Percentiles rank a stretch among this genome's conserved stretches.
phyloP scores from a whole-genome alignment of 2,888 invertebrate genomes.

The Endomychus coccineus region DNA sequence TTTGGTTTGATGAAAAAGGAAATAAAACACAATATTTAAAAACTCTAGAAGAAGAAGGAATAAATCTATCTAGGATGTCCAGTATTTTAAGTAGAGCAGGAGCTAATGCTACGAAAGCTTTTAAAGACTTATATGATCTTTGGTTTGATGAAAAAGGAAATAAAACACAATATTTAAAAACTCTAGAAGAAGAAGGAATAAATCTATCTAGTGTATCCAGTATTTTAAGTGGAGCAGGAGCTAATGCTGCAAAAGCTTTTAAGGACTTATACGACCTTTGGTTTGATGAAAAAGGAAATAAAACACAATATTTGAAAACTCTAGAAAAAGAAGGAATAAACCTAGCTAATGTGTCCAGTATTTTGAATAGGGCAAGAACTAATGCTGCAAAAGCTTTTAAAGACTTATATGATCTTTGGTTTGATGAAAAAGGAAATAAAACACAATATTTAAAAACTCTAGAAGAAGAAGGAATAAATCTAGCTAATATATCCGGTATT shows the following conservation, averaged over 20 bases:
- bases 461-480: constrained; percentile 28
- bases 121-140: constrained; percentile 11
- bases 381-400: constrained; percentile 28
- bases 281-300: constrained; percentile 17
- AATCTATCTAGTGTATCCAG: constrained; percentile 10
- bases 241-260: constrained; percentile 18
- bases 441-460: constrained; percentile 30
- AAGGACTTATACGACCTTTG: constrained; percentile 18
- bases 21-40: constrained; percentile 18
- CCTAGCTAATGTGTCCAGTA: constrained; percentile 16
- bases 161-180: constrained; percentile 4
- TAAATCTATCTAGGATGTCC: constrained; percentile 20
- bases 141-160: constrained; percentile 11
- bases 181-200: constrained; percentile 12
- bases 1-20: constrained; percentile 17
- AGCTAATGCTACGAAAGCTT: constrained; percentile 11
- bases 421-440: constrained; percentile 27
- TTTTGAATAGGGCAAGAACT: constrained; percentile 23
- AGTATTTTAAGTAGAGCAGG: constrained; percentile 27
- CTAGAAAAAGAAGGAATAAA: constrained; percentile 15
- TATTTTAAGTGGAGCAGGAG: constrained; percentile 15
- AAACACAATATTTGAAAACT: constrained; percentile 18
- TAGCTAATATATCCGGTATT: constrained; percentile 24
- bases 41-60: constrained; percentile 17
- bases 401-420: constrained; percentile 31